Conservation (phyloP, 2,888 invertebrate species). For the Asteroscopus sphinx region DNA sequence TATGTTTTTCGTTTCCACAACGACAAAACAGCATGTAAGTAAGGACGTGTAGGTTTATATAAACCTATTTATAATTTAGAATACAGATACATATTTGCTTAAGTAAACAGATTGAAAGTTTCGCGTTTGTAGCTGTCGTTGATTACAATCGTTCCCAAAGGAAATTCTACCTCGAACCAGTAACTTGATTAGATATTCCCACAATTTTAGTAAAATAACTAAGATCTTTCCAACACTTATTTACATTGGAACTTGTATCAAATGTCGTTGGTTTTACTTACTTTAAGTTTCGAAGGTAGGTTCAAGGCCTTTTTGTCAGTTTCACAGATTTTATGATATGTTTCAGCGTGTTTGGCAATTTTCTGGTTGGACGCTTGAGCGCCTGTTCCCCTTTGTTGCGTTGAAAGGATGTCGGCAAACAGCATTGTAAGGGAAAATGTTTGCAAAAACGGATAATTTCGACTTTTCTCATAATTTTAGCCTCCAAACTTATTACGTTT, state of each 20-base stretch:
- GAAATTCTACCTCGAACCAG: constrained; percentile 45
- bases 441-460: no score
- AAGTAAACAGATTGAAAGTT: constrained; percentile 38
- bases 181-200: constrained; percentile 46
- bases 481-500: no score
- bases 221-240: constrained; percentile 26
- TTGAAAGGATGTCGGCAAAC: constrained; percentile 24
- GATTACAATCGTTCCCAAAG: constrained; percentile 49
- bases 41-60: no score
- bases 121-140: constrained; percentile 38
- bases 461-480: no score
- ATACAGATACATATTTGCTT: constrained; percentile 11
- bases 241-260: constrained; percentile 30
- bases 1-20: no score
- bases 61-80: no score
- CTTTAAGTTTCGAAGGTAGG: constrained; percentile 32
- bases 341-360: constrained; percentile 35
- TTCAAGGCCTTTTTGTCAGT: constrained; percentile 25
- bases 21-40: no score
- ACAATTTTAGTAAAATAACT: constrained; percentile 44
- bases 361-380: constrained; percentile 42
- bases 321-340: constrained; percentile 36
- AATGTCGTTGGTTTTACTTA: constrained; percentile 36
- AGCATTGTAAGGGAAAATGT: constrained; percentile 27
- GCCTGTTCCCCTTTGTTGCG: constrained; percentile 25